Percentiles rank a stretch among this genome's conserved stretches.
These are phyloP conservation scores for Chymomyza fuscimana DNA, from an alignment of 2,888 invertebrate species.

Conservation along the genomic window DNA sequence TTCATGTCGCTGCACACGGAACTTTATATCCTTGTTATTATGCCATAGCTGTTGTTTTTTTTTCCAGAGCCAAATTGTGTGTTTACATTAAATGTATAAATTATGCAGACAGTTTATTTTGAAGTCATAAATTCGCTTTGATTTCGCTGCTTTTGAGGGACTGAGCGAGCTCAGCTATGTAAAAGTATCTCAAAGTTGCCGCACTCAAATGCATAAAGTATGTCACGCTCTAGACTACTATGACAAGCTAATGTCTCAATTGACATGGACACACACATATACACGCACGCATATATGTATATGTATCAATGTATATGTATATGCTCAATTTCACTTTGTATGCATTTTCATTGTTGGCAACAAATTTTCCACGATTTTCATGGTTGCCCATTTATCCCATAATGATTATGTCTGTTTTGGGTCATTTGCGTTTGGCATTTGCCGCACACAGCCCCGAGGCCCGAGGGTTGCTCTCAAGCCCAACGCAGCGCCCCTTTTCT, in stretches of 20 bases:
- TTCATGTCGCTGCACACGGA: slow-evolving; percentile 14
- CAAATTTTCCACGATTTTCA: slow-evolving; percentile 58
- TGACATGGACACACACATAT: slow-evolving; percentile 11
- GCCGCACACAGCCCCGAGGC: slow-evolving; percentile 23
- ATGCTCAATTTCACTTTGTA: slow-evolving; percentile 44
- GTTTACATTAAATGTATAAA: slow-evolving; percentile 71
- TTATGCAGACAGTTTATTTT: slow-evolving; percentile 64
- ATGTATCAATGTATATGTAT: neutral
- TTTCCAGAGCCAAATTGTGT: slow-evolving; percentile 46
- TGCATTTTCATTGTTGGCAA: slow-evolving; percentile 47
- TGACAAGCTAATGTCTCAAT: slow-evolving; percentile 30
- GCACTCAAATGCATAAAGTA: slow-evolving; percentile 63
- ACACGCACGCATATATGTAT: neutral
- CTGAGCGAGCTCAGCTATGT: slow-evolving; percentile 26
- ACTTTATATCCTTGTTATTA: slow-evolving; percentile 11
- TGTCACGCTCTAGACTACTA: slow-evolving; percentile 35
- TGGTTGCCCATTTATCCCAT: slow-evolving; percentile 57
- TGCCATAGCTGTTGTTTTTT: neutral
- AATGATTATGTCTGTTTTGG: slow-evolving; percentile 65
- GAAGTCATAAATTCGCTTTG: slow-evolving; percentile 59
- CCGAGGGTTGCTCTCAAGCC: slow-evolving; percentile 6
- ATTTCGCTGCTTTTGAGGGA: slow-evolving; percentile 46
- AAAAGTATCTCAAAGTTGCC: slow-evolving; percentile 33
- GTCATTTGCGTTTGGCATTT: slow-evolving; percentile 48
- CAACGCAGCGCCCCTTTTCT: neutral